Base-by-base conservation (phyloP, 2,888 invertebrate genomes). In the Ariolimax columbianus region DNA sequence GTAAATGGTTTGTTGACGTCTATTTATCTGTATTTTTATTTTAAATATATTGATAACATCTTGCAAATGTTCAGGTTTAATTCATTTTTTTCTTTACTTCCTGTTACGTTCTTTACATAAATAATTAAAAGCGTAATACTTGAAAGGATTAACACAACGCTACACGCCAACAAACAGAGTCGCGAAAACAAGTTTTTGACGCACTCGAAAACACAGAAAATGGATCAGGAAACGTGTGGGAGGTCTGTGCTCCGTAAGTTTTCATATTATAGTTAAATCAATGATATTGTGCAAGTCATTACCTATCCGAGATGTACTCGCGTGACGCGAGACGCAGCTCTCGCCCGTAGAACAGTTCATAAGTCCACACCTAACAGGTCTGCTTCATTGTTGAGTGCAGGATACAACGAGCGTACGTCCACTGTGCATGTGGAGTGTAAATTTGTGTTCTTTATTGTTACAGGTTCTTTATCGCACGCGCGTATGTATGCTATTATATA, bases 201-300 rank as follows among this genome's bases (percentile, higher is more conserved):
- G n/a, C n/a, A 9, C 6, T n/a, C 26, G 3, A n/a, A 73, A 6
- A 73, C 73, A 73, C 43, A 73, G 73, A 73, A 73, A 73, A 73
- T n/a, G 30, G 73, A 40, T 43, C 26, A 43, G 73, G 30, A 40
- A 26, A 14, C 43, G 30, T 9, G 72, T 43, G 73, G 73, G 43
- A 43, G 43, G 43, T 47, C 26, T 73, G 1, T 43, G n/a, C 40
- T 43, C 47, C 43, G 11, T 9, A 73, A 73, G 73, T 73, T 40
- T n/a, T 43, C 73, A 43, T 30, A 47, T 73, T 43, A 73, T 47
- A 30, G 40, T 73, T 73, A 43, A 73, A 73, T 73, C 73, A 30
- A 73, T 73, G 73, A 73, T 73, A 73, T 73, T 73, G 73, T 73
- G 73, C 73, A 73, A 73, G 73, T 73, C 43, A 73, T 73, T 47